Percentiles rank a stretch among this genome's conserved stretches.
phyloP scores from a whole-genome alignment of 2,888 invertebrate genomes.

The Cerastis rubricosa region DNA sequence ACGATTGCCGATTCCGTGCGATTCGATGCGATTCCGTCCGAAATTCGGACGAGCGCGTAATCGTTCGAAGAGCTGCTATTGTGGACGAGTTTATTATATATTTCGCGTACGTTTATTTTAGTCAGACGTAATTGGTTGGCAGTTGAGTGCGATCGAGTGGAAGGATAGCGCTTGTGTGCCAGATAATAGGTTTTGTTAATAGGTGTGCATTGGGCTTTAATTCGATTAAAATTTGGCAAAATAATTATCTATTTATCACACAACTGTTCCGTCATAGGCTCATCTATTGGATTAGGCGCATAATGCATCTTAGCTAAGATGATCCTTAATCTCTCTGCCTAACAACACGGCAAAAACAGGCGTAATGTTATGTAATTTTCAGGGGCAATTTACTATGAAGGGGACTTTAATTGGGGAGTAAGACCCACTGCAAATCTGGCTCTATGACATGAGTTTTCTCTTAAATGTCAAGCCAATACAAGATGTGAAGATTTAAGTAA shows the following conservation, averaged over 20 bases:
- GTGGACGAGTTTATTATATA: conserved; percentile 53
- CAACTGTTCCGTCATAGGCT: not conserved
- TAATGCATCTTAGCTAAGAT: not conserved
- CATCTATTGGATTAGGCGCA: not conserved
- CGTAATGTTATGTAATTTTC: not conserved
- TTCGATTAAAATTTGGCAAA: conserved; percentile 3
- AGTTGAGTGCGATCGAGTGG: conserved; percentile 41
- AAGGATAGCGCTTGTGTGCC: not conserved
- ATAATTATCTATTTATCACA: not conserved
- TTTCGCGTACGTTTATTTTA: conserved; percentile 50
- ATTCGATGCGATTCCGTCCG: conserved; percentile 37
- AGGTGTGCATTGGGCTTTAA: conserved; percentile 3
- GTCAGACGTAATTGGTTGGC: conserved; percentile 41
- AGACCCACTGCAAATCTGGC: not conserved
- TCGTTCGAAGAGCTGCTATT: conserved; percentile 40
- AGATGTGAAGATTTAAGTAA: not conserved
- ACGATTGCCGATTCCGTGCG: conserved; percentile 49
- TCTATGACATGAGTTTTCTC: not conserved
- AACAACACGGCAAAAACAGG: not conserved
- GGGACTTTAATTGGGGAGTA: not conserved
- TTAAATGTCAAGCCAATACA: not conserved
- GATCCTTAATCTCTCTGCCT: not conserved
- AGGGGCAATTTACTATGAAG: not conserved
- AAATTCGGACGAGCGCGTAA: conserved; percentile 51
- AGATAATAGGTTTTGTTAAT: conserved; percentile 10